Evolutionary conservation across 2,797 vertebrate genomes (phyloP), one percentile per base, ranked within the genome.

Genomic region (Pelodytes ibericus): DNA sequence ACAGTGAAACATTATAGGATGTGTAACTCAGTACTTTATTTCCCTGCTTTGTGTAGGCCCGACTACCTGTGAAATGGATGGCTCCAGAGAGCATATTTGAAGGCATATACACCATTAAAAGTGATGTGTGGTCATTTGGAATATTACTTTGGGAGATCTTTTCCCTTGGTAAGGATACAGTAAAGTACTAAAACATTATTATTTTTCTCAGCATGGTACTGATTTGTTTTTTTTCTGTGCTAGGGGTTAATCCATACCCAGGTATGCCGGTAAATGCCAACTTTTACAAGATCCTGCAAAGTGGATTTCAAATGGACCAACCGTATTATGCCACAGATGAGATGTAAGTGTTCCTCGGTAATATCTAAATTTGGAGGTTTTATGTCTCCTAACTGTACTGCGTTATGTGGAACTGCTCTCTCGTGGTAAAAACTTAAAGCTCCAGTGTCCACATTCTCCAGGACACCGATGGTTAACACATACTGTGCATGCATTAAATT

Each of bases 91-190:
- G 96, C 80, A 91, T 98, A 57, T 99, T 99, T 0, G 90, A 97
- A 82, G 95, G 95, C 18, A 89, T 94, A 0, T 99, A 99, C 87
- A 99, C 96, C 41, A 94, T 92, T 86, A 95, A 98, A 88, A 99
- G 98, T 65, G 98, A 99, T 5, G 91, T 98, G 83, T 99, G 97
- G 96, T 96, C 96, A 0, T 99, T 95, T 0, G 97, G 98, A 81
- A 96, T 99, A 84, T 88, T 99, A 69, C 94, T 99, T 5, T 99
- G 98, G 98, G 98, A 99, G 86, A 98, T 99, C 87, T 99, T 99
- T 87, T 99, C 97, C 29, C 91, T 99, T 1, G 97, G 97, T 99
- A 92, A 7, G 87, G 71, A 25, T 30, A 31, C 3, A 22, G 11
- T 63, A 18, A 57, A 44, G 16, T 57, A 3, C 26, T 25, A 24